Base-by-base conservation (phyloP, 2,797 vertebrate genomes). In the Gymnothorax javanicus region DNA sequence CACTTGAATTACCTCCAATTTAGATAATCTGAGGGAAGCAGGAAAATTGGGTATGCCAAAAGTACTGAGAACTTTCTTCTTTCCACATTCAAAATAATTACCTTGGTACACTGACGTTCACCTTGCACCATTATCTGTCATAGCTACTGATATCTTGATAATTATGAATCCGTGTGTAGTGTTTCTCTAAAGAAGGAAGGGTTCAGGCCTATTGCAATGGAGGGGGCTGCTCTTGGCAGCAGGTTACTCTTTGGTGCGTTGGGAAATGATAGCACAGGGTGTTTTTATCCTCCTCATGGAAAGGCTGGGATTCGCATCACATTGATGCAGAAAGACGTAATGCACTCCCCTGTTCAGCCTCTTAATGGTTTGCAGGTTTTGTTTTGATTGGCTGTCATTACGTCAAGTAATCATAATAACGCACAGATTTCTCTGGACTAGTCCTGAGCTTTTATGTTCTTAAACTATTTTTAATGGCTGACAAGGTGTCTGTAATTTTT, bases 341-440 rank as follows among this genome's bases (percentile, higher is more conserved):
- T 92, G 90, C 89, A 86, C 90, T 93, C 91, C 91, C 92, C 92
- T 90, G 91, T 93, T 93, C 52, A 82, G 73, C 82, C 86, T 87
- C 56, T 43, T 95, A 96, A 96, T 95, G 87, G 93, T 91, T 94
- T 88, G 85, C 95, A 95, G 95, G 91, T 93, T 90, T 92, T 94
- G 93, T 94, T 95, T 94, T 92, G 92, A 94, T 95, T 95, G 92
- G 92, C 93, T 93, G 93, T 93, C 94, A 95, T 94, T 94, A 95
- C 92, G 92, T 95, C 93, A 95, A 92, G 93, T 94, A 94, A 94
- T 96, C 93, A 92, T 92, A 90, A 91, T 91, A 93, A 93, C 89
- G 90, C 91, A 92, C 93, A 89, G 91, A 92, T 94, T 94, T 93
- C 93, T 91, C 92, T 87, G 89, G 89, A 91, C 90, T 73, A 89